Base-by-base conservation (phyloP, 1,140 invertebrate genomes). In the Druon quercuslanigerum region DNA sequence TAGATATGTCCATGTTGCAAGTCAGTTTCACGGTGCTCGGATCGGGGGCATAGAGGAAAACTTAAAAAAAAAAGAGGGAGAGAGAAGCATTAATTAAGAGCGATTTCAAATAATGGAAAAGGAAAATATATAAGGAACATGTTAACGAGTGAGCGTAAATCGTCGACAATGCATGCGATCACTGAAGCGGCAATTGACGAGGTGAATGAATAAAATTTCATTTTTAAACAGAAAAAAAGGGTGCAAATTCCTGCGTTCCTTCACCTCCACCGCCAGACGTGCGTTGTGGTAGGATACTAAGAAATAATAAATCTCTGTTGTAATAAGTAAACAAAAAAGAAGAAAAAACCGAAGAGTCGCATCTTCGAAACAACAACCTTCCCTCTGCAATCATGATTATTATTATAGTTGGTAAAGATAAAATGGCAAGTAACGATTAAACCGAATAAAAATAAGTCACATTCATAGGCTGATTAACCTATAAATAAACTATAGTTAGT, bases 91-190 rank as follows among this genome's bases (percentile, higher is more conserved):
- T 75, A 83, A 80, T 82, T 78, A 81, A 76, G 77, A 83, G 82
- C 82, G 73, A 79, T 75, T 77, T 77, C 72, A 76, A 80, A 80
- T 46, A 79, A 50, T 80, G 73, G 56, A 73, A 52, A 84, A 84
- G 83, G 79, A 81, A 60, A 72, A 74, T 25, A 75, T 79, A 72
- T 76, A 83, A 83, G 80, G 79, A 86, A 81, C 79, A 74, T 85
- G 86, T 82, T 79, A 86, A 79, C 86, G 82, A 85, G 85, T 84
- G 85, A 88, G 86, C 83, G 87, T 87, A 87, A 88, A 87, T 83
- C 51, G 57, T 60, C 79, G 79, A 83, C 71, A 71, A 83, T 77
- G 77, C 74, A 76, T 46, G 54, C 25, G 5, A 60, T 66, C 57
- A 76, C 54, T 74, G 71, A 73, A 52, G 74, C 46, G 40, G 60